These are phyloP conservation scores for Lordiphosa collinella DNA, from an alignment of 1,140 invertebrate species.

Conservation along the genomic window DNA sequence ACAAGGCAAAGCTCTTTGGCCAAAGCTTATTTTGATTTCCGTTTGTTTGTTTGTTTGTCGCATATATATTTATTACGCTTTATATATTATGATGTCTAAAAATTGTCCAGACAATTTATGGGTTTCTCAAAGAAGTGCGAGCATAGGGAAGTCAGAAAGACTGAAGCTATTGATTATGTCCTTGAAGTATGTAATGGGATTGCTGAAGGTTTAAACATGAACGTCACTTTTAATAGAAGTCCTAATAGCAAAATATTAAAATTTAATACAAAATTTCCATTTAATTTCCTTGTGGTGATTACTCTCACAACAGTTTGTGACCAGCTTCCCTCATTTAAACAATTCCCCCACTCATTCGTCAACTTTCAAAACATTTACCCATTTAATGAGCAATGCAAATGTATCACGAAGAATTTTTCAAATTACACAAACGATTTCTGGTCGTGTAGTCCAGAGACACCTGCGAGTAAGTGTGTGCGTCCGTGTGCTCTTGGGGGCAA, in stretches of 20 bases:
- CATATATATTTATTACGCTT: conserved; percentile 60
- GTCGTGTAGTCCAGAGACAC: conserved; percentile 26
- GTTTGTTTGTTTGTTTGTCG: conserved; percentile 34
- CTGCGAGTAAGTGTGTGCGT: conserved; percentile 18
- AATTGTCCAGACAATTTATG: conserved; percentile 67
- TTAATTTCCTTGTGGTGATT: no score
- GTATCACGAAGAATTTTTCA: conserved; percentile 13
- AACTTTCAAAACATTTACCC: conserved; percentile 8
- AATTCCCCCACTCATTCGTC: conserved; percentile 1
- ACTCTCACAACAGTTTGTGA: no score
- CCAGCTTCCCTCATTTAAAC: background rate
- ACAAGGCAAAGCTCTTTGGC: conserved; percentile 26
- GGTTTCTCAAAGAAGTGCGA: conserved; percentile 16
- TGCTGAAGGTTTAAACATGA: conserved; percentile 10
- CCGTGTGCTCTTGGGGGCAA: conserved; percentile 13
- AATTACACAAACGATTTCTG: conserved; percentile 24
- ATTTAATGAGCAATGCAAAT: conserved; percentile 25
- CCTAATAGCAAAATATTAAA: conserved; percentile 1
- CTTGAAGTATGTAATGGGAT: conserved; percentile 12
- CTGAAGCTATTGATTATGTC: conserved; percentile 20
- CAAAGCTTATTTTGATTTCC: conserved; percentile 67
- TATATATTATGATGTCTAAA: conserved; percentile 68
- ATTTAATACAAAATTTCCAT: background rate
- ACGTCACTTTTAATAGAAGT: background rate
- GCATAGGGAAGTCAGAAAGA: background rate